Base-by-base conservation (phyloP, 2,888 invertebrate species). In the Trachelus troglodyta region DNA sequence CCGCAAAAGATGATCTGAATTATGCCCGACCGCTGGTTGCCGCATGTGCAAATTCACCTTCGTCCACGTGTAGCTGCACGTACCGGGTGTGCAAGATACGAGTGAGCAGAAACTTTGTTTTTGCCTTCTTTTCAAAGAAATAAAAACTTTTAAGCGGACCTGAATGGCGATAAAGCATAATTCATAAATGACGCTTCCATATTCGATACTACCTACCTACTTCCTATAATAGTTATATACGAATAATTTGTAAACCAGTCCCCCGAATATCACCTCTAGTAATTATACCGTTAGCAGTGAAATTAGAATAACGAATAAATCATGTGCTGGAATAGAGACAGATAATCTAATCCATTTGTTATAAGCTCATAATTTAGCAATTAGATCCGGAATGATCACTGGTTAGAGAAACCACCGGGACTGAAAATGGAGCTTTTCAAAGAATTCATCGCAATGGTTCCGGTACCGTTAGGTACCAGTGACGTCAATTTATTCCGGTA, bases 11-110 rank as follows among this genome's bases (percentile, higher is more conserved):
- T 85, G 79, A 85, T 84, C 82, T 83, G 82, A 89, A 89, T 89
- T 88, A 89, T 88, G 85, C 83, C 81, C 83, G 79, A 85, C 84
- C 84, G 85, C 86, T 85, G 84, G 83, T 79, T 84, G 82, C 81
- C 81, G 81, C 87, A 88, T 87, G 86, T 89, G 87, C 84, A 86
- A 87, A 88, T 87, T 85, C 84, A 87, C 86, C 86, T 84, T 85
- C 80, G 78, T 78, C 69, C 81, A 80, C 77, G 81, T 78, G 56
- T 56, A 56, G 23, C 56, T 56, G 80, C 79, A 77, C 40, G 79
- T 78, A 80, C 76, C 80, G 80, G 79, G 79, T 80, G 82, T 79
- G 79, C 77, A 56, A 75, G 33, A 71, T 71, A 31, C 71, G 34
- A 71, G 23, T 71, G 31, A 69, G 40, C 40, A 40, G 40, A 40